Conservation (phyloP, 30 jellyfish, hydroid and myxozoan genomes). For the Haliclystus octoradiatus region DNA sequence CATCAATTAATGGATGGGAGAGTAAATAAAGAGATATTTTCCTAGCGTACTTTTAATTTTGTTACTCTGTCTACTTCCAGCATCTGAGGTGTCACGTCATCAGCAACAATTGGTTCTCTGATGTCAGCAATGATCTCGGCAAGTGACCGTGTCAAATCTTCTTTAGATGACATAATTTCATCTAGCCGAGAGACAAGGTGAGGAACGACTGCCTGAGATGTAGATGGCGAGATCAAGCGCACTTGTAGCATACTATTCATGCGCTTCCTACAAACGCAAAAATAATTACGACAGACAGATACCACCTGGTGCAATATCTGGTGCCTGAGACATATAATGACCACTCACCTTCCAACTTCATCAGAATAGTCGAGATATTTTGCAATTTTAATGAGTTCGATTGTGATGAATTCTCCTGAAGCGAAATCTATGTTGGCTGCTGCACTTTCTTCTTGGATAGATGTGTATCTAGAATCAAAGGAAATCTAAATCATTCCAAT, state of each 20-base stretch:
- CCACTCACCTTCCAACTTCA: constrained; percentile 83
- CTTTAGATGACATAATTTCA: constrained; percentile 42
- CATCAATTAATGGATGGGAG: not conserved
- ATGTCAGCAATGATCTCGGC: constrained; percentile 85
- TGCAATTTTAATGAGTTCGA: constrained; percentile 54
- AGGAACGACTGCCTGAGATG: constrained; percentile 41
- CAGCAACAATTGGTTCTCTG: constrained; percentile 71
- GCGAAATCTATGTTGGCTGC: too few species aligned
- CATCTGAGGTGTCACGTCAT: constrained; percentile 28
- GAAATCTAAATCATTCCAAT: too few species aligned
- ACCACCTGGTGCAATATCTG: not conserved
- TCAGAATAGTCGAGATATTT: constrained; percentile 73
- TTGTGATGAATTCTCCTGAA: constrained; percentile 73
- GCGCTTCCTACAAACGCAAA: constrained; percentile 27
- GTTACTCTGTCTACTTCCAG: too few species aligned
- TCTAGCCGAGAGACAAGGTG: constrained; percentile 43
- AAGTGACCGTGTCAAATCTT: constrained; percentile 36
- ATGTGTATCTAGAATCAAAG: too few species aligned
- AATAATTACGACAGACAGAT: not conserved
- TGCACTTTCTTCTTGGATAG: too few species aligned
- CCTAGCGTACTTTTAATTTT: too few species aligned
- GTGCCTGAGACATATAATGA: not conserved
- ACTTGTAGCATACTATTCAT: constrained; percentile 43
- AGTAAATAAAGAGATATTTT: too few species aligned
- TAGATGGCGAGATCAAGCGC: constrained; percentile 42